Conservation (phyloP, 2,113 vertebrate genomes). For the Eidolon helvum region DNA sequence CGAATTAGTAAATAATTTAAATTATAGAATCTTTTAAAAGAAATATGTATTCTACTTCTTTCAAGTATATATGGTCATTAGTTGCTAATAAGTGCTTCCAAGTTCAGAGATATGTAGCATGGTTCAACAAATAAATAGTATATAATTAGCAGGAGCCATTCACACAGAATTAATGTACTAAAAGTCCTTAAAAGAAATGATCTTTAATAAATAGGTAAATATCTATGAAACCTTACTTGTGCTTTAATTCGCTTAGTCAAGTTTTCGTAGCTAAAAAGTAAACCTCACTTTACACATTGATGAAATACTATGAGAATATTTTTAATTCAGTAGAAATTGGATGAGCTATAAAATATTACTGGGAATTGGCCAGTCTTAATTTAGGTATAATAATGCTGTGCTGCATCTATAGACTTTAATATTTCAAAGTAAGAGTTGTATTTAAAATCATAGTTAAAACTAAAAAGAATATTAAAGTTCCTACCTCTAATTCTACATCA, state of each 20-base stretch:
- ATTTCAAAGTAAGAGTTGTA: not conserved
- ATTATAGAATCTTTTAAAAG: not conserved
- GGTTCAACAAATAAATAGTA: slow-evolving; percentile 19
- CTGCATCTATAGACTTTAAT: not conserved
- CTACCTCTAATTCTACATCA: slow-evolving; percentile 97
- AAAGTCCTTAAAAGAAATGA: not conserved
- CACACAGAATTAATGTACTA: not conserved
- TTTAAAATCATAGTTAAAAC: slow-evolving; percentile 43
- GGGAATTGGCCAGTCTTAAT: slow-evolving; percentile 12
- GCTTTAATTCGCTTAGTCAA: not conserved
- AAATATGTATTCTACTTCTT: not conserved
- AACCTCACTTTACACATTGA: not conserved
- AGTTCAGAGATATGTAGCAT: not conserved
- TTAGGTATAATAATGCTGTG: not conserved
- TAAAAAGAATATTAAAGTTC: slow-evolving; percentile 42
- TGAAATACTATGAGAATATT: not conserved
- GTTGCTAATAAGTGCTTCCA: not conserved
- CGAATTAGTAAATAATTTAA: not conserved
- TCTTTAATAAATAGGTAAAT: not conserved
- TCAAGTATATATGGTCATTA: not conserved
- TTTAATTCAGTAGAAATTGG: not conserved
- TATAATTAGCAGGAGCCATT: not conserved
- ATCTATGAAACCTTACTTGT: not conserved
- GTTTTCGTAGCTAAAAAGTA: slow-evolving; percentile 1
- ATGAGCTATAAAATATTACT: not conserved